A percentile compares a stretch with the other conserved stretches of the same genome.
phyloP scores from a whole-genome alignment of 2,888 invertebrate genomes.

The Eupeodes luniger region DNA sequence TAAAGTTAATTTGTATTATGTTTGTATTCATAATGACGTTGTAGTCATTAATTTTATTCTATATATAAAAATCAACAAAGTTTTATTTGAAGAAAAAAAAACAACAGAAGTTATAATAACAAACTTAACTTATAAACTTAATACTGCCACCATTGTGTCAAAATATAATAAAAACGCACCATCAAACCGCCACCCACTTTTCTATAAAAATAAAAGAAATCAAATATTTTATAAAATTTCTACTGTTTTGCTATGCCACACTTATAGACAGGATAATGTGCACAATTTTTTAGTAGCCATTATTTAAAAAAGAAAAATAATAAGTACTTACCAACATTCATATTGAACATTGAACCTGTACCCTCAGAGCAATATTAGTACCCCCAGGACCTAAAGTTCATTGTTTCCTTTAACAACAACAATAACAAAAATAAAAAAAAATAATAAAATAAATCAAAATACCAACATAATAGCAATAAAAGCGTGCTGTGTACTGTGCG shows the following conservation, averaged over 20 bases:
- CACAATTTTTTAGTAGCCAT: constrained; percentile 17
- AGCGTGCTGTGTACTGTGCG: constrained; percentile 1
- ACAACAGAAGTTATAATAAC: not conserved
- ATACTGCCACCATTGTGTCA: constrained; percentile 62
- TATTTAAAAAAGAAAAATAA: not conserved
- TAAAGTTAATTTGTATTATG: constrained; percentile 32
- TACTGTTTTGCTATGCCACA: not conserved
- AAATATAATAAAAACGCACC: constrained; percentile 13
- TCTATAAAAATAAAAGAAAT: not conserved
- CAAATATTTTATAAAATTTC: not conserved
- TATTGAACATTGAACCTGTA: not conserved
- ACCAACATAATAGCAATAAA: constrained; percentile 27
- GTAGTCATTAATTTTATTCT: constrained; percentile 64
- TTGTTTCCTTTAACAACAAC: constrained; percentile 26
- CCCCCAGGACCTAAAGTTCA: constrained; percentile 41
- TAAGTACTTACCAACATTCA: not conserved
- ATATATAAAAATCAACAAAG: constrained; percentile 8
- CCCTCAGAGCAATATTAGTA: not conserved
- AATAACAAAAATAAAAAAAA: constrained; percentile 6
- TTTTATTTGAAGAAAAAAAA: constrained; percentile 13
- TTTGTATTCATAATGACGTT: constrained; percentile 60
- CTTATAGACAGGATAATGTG: constrained; percentile 39
- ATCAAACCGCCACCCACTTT: not conserved
- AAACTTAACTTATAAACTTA: constrained; percentile 42
- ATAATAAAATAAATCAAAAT: constrained; percentile 53